These are phyloP conservation scores for Lysandra coridon DNA, from an alignment of 2,888 invertebrate species.

Conservation along the genomic window DNA sequence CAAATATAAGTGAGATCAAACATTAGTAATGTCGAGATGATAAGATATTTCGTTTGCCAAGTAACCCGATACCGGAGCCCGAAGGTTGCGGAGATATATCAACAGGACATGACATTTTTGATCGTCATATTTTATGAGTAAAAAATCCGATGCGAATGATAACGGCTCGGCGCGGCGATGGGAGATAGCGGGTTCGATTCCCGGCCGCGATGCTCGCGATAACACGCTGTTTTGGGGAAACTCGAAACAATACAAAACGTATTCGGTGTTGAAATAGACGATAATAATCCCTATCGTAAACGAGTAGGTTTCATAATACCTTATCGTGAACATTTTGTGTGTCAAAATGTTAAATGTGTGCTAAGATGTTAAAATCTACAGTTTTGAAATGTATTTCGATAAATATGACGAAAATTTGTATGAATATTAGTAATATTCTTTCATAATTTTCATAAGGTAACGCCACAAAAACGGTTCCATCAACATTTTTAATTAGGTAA, in stretches of 20 bases:
- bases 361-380: background rate
- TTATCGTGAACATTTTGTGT: background rate
- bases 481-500: background rate
- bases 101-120: constrained; percentile 39
- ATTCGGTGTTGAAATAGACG: constrained; percentile 29
- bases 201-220: constrained; percentile 64
- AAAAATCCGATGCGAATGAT: constrained; percentile 49
- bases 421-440: background rate
- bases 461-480: background rate
- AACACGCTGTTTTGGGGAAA: constrained; percentile 62
- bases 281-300: constrained; percentile 4
- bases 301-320: constrained; percentile 1
- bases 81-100: constrained; percentile 29
- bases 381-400: constrained; percentile 1
- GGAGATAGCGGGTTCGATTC: constrained; percentile 70
- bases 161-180: constrained; percentile 48
- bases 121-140: constrained; percentile 47
- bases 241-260: constrained; percentile 53
- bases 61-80: constrained; percentile 23
- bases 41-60: constrained; percentile 12
- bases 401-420: background rate
- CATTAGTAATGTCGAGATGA: background rate
- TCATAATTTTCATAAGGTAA: background rate
- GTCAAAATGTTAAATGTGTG: constrained; percentile 27
- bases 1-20: background rate